Evolutionary conservation across 2,888 invertebrate genomes (phyloP).

Genomic region (Eristalinus aeneus): DNA sequence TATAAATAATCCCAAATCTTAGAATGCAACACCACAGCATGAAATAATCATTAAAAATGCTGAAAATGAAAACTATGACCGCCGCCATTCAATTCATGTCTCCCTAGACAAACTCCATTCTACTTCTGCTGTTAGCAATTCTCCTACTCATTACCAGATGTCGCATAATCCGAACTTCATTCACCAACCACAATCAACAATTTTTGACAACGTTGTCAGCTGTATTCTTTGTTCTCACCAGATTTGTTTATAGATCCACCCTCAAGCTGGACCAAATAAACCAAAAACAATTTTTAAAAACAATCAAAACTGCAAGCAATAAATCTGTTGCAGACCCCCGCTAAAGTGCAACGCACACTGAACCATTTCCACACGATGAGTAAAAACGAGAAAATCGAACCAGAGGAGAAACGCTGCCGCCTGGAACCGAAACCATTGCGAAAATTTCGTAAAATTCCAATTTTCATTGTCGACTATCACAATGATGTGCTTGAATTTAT

Average conservation of each 20-base stretch:
- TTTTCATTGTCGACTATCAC: constrained; percentile 90
- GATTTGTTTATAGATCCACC: constrained; percentile 60
- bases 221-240: constrained; percentile 58
- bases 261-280: not conserved
- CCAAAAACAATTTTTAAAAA: not conserved
- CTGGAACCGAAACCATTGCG: constrained; percentile 59
- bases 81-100: too few relatives aligned
- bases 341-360: not conserved
- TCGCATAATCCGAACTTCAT: not conserved
- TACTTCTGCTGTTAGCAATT: not conserved
- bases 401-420: constrained; percentile 43
- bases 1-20: too few relatives aligned
- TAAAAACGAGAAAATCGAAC: constrained; percentile 44
- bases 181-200: not conserved
- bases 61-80: too few relatives aligned
- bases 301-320: not conserved
- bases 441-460: constrained; percentile 83
- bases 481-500: constrained; percentile 90
- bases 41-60: too few relatives aligned
- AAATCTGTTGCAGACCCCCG: not conserved
- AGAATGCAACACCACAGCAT: too few relatives aligned
- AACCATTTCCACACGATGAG: constrained; percentile 22
- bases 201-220: constrained; percentile 59
- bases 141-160: constrained; percentile 24
- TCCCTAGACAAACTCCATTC: too few relatives aligned